Evolutionary conservation across 2,888 invertebrate genomes (phyloP).

Genomic region (Tigriopus californicus): DNA sequence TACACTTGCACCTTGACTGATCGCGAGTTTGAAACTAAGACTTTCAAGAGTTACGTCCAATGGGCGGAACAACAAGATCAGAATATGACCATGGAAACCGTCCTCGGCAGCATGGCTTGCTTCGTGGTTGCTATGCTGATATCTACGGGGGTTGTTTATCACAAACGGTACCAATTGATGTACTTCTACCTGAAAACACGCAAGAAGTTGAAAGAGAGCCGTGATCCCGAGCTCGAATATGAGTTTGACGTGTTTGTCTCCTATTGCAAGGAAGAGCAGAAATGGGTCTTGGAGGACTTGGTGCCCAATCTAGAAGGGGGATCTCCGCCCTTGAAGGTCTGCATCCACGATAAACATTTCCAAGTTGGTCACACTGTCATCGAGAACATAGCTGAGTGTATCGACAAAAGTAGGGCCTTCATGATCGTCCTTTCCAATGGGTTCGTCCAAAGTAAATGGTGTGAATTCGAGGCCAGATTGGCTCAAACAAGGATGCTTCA

Average conservation of each 20-base stretch:
- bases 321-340: constrained; percentile 20
- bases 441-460: constrained; percentile 30
- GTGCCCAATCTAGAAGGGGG: constrained; percentile 12
- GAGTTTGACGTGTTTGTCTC: constrained; percentile 16
- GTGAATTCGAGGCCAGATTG: constrained; percentile 27
- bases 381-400: constrained; percentile 28
- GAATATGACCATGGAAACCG: no score
- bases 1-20: background rate
- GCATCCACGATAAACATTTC: constrained; percentile 26
- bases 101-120: no score
- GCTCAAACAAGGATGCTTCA: constrained; percentile 21
- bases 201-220: background rate
- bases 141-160: no score
- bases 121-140: no score
- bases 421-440: constrained; percentile 28
- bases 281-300: constrained; percentile 16
- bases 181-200: no score
- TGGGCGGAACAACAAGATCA: no score
- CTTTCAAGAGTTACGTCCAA: no score
- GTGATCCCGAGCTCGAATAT: background rate
- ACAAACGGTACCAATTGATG: no score
- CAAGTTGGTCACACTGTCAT: constrained; percentile 22
- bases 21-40: no score
- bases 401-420: constrained; percentile 27
- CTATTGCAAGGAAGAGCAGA: constrained; percentile 13